Evolutionary conservation across 2,113 vertebrate genomes (phyloP), one percentile per base, ranked within the genome.

Genomic region (Phoxinus phoxinus): DNA sequence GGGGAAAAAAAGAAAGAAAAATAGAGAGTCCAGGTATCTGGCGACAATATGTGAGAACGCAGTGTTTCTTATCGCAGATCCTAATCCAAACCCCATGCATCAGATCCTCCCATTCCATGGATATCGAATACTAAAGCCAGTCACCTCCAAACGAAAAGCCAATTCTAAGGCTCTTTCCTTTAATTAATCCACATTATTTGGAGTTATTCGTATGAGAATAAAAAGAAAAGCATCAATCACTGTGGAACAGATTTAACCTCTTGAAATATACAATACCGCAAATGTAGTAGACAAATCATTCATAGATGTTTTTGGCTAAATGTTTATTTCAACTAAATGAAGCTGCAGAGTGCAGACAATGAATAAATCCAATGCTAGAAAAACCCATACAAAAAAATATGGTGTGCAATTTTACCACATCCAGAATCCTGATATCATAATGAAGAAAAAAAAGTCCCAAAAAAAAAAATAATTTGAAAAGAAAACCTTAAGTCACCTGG

Each of bases 21-120:
- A 27, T 3, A 76, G 12, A 51, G 23, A 76, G 32, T n/a, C 23
- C 23, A 73, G 23, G 46, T 17, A 25, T 61, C 35, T 41, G 51
- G 32, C 9, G 35, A 32, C 30, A 41, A 74, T 83, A 71, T 56
- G 76, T 44, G 35, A 74, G 58, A 75, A 32, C 2, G n/a, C 23
- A 84, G n/a, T 48, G 71, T 61, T 74, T 58, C 67, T 75, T 56
- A 76, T 37, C 37, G 23, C 9, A 63, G 27, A 58, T 79, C 46
- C 35, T 73, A 73, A 61, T 80, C 76, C 25, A 58, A 27, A 32
- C 1, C 46, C 25, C 15, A 63, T 59, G 30, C 15, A 37, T 67
- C 23, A 41, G 32, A 81, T 65, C 79, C 59, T 81, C 37, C 79
- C 9, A 30, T 30, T 30, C 59, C 37, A 27, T 13, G 35, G 32